A percentile compares a stretch with the other conserved stretches of the same genome.
Evolutionary conservation across 2,888 invertebrate genomes (phyloP).

Genomic region (Oscheius sp.): DNA sequence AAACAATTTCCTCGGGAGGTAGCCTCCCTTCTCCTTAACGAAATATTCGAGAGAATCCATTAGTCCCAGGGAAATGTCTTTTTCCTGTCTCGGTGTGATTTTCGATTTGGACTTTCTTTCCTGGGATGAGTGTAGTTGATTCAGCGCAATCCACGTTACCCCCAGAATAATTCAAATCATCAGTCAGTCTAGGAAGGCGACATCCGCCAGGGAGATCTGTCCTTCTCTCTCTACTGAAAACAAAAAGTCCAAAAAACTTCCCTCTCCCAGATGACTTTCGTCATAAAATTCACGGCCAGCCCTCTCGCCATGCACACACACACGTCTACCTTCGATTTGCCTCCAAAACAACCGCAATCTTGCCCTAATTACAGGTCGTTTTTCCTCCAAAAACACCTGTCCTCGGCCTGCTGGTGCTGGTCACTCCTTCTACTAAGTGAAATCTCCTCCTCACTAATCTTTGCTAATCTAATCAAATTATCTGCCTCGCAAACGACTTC

Average conservation of each 20-base stretch:
- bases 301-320: background rate
- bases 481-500: no score
- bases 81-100: background rate
- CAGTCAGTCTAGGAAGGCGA: no score
- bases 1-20: no score
- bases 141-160: constrained; percentile 15
- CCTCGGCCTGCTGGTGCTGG: background rate
- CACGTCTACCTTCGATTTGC: background rate
- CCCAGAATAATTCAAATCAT: constrained; percentile 17
- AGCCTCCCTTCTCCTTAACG: no score
- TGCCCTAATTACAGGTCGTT: background rate
- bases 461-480: no score
- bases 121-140: background rate
- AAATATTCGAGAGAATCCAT: background rate
- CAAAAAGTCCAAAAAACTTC: no score
- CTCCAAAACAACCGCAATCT: background rate
- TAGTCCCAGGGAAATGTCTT: background rate
- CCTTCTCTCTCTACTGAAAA: no score
- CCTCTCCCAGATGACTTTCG: no score
- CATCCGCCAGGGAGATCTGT: no score
- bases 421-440: background rate
- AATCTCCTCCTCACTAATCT: no score
- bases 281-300: background rate
- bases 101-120: background rate
- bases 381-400: background rate